These are phyloP conservation scores for Hexactinellida sp. DNA, from an alignment of 37 sponge, comb jelly and placozoan genomes.

Conservation along the genomic window DNA sequence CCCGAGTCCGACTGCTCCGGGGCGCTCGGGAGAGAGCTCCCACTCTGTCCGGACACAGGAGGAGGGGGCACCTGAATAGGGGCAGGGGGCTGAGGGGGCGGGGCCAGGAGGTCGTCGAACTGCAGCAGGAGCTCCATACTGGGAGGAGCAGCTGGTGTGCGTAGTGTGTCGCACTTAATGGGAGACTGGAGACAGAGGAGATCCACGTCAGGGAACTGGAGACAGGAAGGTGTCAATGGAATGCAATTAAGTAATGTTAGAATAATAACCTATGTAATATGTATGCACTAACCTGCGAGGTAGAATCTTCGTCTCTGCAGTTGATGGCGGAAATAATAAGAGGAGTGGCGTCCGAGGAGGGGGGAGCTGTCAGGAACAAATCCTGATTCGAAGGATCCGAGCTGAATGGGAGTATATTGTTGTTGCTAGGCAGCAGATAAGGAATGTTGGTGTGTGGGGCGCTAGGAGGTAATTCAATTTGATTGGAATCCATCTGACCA, in stretches of 20 bases:
- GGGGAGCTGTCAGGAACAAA: neutral
- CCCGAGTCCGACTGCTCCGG: neutral
- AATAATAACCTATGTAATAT: neutral
- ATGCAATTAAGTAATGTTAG: neutral
- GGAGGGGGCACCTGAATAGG: neutral
- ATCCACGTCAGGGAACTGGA: neutral
- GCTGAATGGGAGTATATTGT: too few relatives aligned
- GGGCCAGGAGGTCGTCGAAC: neutral
- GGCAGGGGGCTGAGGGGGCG: neutral
- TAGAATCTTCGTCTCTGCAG: neutral
- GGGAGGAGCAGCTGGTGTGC: neutral
- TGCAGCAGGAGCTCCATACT: neutral
- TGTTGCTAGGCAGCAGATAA: neutral
- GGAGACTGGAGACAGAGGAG: neutral
- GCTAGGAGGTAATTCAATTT: neutral
- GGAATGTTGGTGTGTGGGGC: neutral
- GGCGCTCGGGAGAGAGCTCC: neutral
- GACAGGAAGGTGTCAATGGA: neutral
- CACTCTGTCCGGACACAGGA: neutral
- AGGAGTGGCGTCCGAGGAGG: neutral
- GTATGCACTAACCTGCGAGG: neutral
- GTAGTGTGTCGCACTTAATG: neutral
- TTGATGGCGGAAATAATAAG: neutral
- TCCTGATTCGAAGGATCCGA: neutral
- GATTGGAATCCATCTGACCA: neutral